phyloP scores from a whole-genome alignment of 2,888 invertebrate species.

The Drosophila barbarae region DNA sequence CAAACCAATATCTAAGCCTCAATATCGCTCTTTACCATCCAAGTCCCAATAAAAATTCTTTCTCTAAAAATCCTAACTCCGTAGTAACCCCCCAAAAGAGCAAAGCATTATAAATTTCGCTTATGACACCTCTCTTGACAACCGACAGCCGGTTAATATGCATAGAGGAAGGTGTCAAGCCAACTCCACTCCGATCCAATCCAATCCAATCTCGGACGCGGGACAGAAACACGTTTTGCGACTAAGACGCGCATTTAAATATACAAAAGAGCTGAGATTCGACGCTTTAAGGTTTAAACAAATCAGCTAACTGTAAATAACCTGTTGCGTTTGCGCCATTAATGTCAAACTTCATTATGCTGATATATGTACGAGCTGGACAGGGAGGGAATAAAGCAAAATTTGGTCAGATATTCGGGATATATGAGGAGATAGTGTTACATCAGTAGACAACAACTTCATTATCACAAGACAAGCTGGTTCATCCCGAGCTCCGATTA shows the following conservation, averaged over 20 bases:
- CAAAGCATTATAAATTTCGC: conserved; percentile 37
- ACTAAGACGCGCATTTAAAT: conserved; percentile 37
- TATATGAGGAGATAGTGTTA: conserved; percentile 29
- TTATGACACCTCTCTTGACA: conserved; percentile 46
- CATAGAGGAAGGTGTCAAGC: conserved; percentile 48
- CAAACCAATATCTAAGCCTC: too few relatives aligned
- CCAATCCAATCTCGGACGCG: conserved; percentile 5
- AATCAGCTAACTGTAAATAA: conserved; percentile 54
- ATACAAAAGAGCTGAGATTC: conserved; percentile 14
- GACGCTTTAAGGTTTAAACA: conserved; percentile 31
- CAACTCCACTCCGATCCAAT: conserved; percentile 14
- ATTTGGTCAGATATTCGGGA: conserved; percentile 7
- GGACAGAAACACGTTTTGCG: conserved; percentile 39
- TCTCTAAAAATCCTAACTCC: neutral
- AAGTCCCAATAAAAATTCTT: neutral
- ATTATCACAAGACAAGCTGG: conserved; percentile 25
- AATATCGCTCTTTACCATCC: neutral
- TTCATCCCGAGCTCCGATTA: conserved; percentile 29
- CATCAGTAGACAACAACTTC: conserved; percentile 37
- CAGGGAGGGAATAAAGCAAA: conserved; percentile 10
- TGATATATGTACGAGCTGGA: conserved; percentile 40
- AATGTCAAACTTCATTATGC: conserved; percentile 51
- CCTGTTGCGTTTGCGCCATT: conserved; percentile 56
- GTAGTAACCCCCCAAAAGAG: neutral
- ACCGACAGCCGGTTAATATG: conserved; percentile 42